Evolutionary conservation across 2,113 vertebrate species (phyloP), one percentile per base, ranked within the genome.

Genomic region (Sander lucioperca): DNA sequence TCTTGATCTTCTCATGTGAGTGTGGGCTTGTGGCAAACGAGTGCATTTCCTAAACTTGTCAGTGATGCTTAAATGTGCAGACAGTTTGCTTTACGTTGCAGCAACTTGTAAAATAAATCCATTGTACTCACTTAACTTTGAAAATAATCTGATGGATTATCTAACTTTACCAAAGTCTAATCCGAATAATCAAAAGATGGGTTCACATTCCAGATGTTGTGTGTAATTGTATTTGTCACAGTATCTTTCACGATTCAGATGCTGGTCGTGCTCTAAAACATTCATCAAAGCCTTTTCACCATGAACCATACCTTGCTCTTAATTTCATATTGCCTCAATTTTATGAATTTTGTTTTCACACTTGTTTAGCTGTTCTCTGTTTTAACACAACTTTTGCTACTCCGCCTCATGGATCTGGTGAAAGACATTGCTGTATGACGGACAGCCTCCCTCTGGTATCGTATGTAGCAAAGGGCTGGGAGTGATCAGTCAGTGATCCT

Each of bases 191-290:
- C 88, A 79, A 85, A 91, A 81, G 82, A 80, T 65, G 91, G 93
- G 69, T 91, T 69, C 92, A 91, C 95, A 96, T 96, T 96, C 96
- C 95, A 93, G 79, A 93, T 74, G 88, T 59, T 74, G 88, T 59
- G 39, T 58, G 67, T 70, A 36, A 77, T 76, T 66, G 5, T 66
- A 23, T 64, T 2, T 33, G 5, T 72, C 19, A 14, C 23, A 12
- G 5, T 47, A 23, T 43, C 10, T 15, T 1, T 45, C 18, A 30
- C 23, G 14, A 45, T 65, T 77, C 30, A 36, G 36, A 9, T 43
- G 57, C 53, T 61, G 72, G 39, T 18, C 57, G 13, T 66, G 13
- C 84, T 88, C 54, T n/a, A 7, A 36, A 87, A 66, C 79, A 62
- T 39, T 82, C 83, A 85, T 94, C 86, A 80, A 94, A 88, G 89